Evolutionary conservation across 2,797 vertebrate genomes (phyloP), one percentile per base, ranked within the genome.

Genomic region (Chloroceryle inda): DNA sequence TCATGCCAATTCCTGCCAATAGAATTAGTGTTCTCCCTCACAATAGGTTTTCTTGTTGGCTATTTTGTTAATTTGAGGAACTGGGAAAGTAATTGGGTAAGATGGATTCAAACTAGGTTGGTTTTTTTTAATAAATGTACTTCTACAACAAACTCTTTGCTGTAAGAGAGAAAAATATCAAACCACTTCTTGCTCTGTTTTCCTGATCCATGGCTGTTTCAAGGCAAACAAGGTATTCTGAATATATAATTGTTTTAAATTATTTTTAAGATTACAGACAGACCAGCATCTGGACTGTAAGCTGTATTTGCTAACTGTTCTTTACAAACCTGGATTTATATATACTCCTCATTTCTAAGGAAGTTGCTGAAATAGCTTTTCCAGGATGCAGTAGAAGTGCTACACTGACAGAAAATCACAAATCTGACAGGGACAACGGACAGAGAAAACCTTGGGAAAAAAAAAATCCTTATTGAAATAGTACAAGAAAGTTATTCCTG

Each of bases 321-420:
- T 81, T 76, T 63, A 37, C 47, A 88, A 73, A 76, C 33, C 27
- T 66, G 58, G 44, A 58, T 85, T 89, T 84, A 66, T 76, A 73
- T 15, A 37, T 74, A 33, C 10, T 61, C 16, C 22, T 84, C 5
- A 15, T 73, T 91, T 89, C 59, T 81, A 40, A 85, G 33, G 5
- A 89, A 87, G 29, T 18, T 96, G 88, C 75, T 94, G 88, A 93
- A 85, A 47, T 35, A 42, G 71, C 76, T 89, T 42, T 91, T 78
- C 49, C 50, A 53, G 37, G 55, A 21, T 44, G 15, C n/a, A 29
- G 58, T 8, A 29, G 61, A 94, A 92, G 16, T 78, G 68, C 76
- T 78, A 24, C 33, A 18, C 9, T 62, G 76, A 75, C 73, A 92
- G 76, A 94, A 95, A 91, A 77, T 47, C 56, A 37, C 50, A 58